A percentile compares a stretch with the other conserved stretches of the same genome.
phyloP scores from a whole-genome alignment of 1,140 invertebrate genomes.

The Bombus impatiens region DNA sequence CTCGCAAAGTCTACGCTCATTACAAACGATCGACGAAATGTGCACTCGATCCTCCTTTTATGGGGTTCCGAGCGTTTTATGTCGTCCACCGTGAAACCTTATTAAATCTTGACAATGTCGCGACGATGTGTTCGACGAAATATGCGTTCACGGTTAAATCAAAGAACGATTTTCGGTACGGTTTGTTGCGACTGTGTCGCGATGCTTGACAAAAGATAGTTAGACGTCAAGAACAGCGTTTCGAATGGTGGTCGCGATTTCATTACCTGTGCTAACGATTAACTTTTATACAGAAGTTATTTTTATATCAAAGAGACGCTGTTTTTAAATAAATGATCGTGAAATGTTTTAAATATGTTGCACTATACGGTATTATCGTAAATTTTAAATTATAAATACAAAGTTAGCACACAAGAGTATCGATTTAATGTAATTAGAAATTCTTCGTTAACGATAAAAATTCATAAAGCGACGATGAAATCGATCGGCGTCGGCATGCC shows the following conservation, averaged over 20 bases:
- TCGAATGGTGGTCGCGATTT: neutral
- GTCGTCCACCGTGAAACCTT: constrained; percentile 10
- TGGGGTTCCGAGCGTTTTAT: neutral
- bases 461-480: too few relatives aligned
- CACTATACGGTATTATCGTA: too few relatives aligned
- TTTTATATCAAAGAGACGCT: too few relatives aligned
- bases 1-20: constrained; percentile 64
- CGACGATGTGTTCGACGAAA: neutral
- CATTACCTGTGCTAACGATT: neutral
- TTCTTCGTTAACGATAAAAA: too few relatives aligned
- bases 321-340: too few relatives aligned
- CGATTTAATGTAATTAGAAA: too few relatives aligned
- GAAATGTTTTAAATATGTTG: too few relatives aligned
- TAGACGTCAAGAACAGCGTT: neutral
- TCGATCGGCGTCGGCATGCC: too few relatives aligned
- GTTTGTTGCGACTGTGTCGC: neutral
- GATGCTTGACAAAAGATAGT: neutral
- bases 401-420: too few relatives aligned
- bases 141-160: neutral
- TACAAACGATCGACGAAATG: constrained; percentile 54
- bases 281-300: too few relatives aligned
- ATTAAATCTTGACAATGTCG: constrained; percentile 6
- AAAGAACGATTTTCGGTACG: too few relatives aligned
- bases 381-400: too few relatives aligned
- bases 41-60: constrained; percentile 26